Percentiles rank a stretch among this genome's conserved stretches.
These are phyloP conservation scores for Calameuta idolon DNA, from an alignment of 2,888 invertebrate species.

Conservation along the genomic window DNA sequence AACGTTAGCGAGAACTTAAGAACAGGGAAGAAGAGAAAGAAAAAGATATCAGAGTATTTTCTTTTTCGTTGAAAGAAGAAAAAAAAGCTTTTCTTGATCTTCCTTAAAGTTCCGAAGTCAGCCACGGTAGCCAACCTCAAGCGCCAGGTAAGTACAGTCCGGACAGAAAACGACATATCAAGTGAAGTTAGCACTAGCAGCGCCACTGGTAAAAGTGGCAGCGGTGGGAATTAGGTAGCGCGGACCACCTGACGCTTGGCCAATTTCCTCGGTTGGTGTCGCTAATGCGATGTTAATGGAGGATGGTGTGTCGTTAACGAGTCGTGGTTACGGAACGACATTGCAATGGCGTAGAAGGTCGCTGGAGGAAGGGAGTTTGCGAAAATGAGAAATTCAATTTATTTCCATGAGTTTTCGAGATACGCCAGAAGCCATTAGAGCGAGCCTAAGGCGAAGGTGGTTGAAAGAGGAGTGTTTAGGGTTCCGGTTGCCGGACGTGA, in stretches of 20 bases:
- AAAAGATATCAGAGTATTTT: background rate
- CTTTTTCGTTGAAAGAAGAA: background rate
- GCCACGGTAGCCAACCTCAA: background rate
- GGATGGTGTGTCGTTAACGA: background rate
- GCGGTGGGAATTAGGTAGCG: background rate
- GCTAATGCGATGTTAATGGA: background rate
- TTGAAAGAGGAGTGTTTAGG: slow-evolving; percentile 20
- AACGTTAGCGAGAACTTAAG: background rate
- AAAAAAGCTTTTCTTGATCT: background rate
- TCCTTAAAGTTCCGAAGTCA: background rate
- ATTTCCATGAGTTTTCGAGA: background rate
- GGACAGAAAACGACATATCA: background rate
- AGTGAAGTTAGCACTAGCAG: background rate
- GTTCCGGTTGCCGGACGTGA: slow-evolving; percentile 27
- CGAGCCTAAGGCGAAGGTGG: background rate
- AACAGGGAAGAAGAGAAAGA: background rate
- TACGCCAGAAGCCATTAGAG: background rate
- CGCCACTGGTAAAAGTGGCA: background rate
- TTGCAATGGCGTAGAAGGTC: background rate
- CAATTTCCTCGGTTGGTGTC: background rate
- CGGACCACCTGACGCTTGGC: background rate
- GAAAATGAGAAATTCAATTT: background rate
- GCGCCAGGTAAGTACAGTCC: background rate
- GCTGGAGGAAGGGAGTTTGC: background rate
- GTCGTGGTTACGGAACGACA: background rate